Evolutionary conservation across 1,140 invertebrate species (phyloP).

Genomic region (Hormaphis cornu): DNA sequence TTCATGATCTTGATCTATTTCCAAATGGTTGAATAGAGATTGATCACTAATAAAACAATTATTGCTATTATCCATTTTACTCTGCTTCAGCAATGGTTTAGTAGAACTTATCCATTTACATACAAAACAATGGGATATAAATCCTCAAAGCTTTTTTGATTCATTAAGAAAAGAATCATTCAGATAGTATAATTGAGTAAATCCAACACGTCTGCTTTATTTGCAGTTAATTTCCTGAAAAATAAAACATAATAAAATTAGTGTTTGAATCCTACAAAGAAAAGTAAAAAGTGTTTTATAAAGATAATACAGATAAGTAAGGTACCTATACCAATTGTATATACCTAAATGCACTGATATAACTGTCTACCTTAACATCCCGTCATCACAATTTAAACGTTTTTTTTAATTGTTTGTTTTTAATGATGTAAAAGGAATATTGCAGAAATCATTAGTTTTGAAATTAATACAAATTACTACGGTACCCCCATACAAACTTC

Average conservation of each 20-base stretch:
- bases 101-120: constrained; percentile 23
- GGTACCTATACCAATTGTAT: too few relatives aligned
- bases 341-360: too few relatives aligned
- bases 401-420: too few relatives aligned
- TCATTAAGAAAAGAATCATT: constrained; percentile 15
- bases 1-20: constrained; percentile 37
- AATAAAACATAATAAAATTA: neutral
- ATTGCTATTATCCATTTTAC: constrained; percentile 26
- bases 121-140: constrained; percentile 18
- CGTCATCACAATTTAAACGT: too few relatives aligned
- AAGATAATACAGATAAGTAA: too few relatives aligned
- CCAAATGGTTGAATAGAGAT: constrained; percentile 17
- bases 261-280: neutral
- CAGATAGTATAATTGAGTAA: neutral
- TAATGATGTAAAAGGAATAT: too few relatives aligned
- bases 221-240: constrained; percentile 2
- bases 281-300: too few relatives aligned
- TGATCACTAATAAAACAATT: constrained; percentile 27
- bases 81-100: constrained; percentile 1
- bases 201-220: neutral
- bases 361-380: too few relatives aligned
- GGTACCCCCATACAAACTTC: too few relatives aligned
- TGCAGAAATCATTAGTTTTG: too few relatives aligned
- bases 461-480: too few relatives aligned
- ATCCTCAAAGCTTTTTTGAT: constrained; percentile 11